These are phyloP conservation scores for Pseudomyrmex dendroicus DNA, from an alignment of 1,140 invertebrate genomes.

Conservation along the genomic window DNA sequence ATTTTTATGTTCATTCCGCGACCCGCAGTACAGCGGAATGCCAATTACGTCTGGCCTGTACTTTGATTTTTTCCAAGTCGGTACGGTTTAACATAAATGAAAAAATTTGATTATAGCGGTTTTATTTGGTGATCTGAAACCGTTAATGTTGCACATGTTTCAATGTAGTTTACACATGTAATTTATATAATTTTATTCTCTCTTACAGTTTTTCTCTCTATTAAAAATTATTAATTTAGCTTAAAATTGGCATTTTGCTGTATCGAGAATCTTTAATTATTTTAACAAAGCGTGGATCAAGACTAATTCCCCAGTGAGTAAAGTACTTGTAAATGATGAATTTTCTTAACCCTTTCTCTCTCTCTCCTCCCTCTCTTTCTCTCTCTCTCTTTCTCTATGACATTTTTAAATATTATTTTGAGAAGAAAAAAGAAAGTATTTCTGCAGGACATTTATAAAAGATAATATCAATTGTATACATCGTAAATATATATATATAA, in stretches of 20 bases:
- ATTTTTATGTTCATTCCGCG: not conserved
- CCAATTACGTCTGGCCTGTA: not conserved
- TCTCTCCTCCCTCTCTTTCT: too few species aligned
- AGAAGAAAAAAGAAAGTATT: too few species aligned
- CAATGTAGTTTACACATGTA: too few species aligned
- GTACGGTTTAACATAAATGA: too few species aligned
- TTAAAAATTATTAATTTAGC: not conserved
- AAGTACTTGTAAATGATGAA: not conserved
- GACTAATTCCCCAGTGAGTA: not conserved
- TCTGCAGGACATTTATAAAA: too few species aligned
- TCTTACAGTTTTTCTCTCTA: not conserved
- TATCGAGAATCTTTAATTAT: conserved; percentile 1
- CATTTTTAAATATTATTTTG: too few species aligned
- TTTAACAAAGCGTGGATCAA: not conserved
- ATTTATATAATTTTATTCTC: too few species aligned
- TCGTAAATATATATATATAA: not conserved
- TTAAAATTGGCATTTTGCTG: not conserved
- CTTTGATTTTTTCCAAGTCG: too few species aligned
- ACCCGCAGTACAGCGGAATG: not conserved
- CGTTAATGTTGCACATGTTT: too few species aligned
- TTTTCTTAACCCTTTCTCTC: not conserved
- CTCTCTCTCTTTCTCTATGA: too few species aligned
- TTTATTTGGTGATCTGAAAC: too few species aligned
- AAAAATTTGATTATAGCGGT: too few species aligned
- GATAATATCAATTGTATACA: not conserved